phyloP scores from a whole-genome alignment of 2,888 invertebrate species.

The Coelopa pilipes region DNA sequence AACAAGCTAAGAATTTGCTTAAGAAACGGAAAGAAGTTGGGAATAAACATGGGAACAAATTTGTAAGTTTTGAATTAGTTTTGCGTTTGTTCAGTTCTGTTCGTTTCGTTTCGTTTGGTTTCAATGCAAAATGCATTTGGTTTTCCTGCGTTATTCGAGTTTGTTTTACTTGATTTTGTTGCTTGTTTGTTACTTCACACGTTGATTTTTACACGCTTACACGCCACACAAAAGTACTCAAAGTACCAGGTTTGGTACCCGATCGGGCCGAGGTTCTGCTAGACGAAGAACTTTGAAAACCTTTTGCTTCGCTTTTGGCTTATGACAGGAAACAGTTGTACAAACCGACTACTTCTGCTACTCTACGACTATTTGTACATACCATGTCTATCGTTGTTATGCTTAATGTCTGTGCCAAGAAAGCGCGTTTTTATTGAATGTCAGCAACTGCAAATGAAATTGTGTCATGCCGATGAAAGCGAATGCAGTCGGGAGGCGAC shows the following conservation, averaged over 20 bases:
- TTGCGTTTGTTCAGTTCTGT: too few relatives aligned
- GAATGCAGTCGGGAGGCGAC: too few relatives aligned
- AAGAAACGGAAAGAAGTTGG: slow-evolving; percentile 21
- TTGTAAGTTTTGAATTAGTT: slow-evolving; percentile 52
- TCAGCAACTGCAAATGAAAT: too few relatives aligned
- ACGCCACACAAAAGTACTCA: too few relatives aligned
- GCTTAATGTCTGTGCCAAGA: too few relatives aligned
- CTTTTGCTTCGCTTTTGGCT: neutral
- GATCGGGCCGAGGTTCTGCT: neutral
- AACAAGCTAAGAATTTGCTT: slow-evolving; percentile 49
- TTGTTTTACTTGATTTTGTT: slow-evolving; percentile 37
- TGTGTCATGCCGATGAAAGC: too few relatives aligned
- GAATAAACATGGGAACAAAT: slow-evolving; percentile 42
- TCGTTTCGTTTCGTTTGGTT: neutral
- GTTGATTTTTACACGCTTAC: slow-evolving; percentile 13
- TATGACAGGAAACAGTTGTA: too few relatives aligned
- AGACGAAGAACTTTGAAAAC: neutral
- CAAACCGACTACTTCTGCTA: too few relatives aligned
- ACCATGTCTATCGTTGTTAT: too few relatives aligned
- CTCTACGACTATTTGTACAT: too few relatives aligned
- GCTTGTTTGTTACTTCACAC: slow-evolving; percentile 27
- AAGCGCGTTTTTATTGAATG: too few relatives aligned
- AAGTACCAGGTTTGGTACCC: neutral
- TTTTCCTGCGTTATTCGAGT: slow-evolving; percentile 1
- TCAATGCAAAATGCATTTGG: neutral